Evolutionary conservation across 2,113 vertebrate genomes (phyloP), one percentile per base, ranked within the genome.

Genomic region (Prochilodus magdalenae): DNA sequence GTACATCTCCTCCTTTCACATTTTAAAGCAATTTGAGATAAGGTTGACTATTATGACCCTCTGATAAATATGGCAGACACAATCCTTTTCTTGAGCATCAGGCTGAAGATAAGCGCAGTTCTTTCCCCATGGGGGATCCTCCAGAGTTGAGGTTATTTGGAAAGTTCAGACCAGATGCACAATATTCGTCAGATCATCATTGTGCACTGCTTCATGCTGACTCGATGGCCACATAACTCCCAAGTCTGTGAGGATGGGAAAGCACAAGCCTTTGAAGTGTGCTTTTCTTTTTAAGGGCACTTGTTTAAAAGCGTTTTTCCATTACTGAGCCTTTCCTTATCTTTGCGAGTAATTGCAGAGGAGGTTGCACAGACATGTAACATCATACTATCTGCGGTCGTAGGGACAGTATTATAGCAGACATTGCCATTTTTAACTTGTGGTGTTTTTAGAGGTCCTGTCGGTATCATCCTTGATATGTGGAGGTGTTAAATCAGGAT

Each of bases 231-330:
- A 53, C 77, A 86, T 86, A 86, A 87, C 75, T 89, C 77, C 53
- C 53, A 18, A 29, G 26, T 71, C 83, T 85, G 79, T 24, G 63
- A 77, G 78, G 84, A 84, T 69, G 74, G 79, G 77, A 85, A 80
- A 83, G 62, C 57, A 27, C 47, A 40, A 15, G 26, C 63, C 83
- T 86, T 85, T 85, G 77, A 87, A 81, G 81, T 83, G 55, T 83
- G 71, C 63, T 57, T 78, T 78, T 70, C 76, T 86, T 87, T 81
- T 84, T 83, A 82, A 85, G 77, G 77, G 75, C 72, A 71, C 72
- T 86, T 75, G 59, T 86, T 49, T 79, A 30, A 77, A 84, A 86
- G 79, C 67, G 59, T 44, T 85, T 83, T 87, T 85, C 78, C 86
- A 78, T 86, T 77, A 69, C 47, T 66, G 22, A 20, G 55, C 53